Evolutionary conservation across 2,797 vertebrate species (phyloP).

Genomic region (Lophotriccus pileatus): DNA sequence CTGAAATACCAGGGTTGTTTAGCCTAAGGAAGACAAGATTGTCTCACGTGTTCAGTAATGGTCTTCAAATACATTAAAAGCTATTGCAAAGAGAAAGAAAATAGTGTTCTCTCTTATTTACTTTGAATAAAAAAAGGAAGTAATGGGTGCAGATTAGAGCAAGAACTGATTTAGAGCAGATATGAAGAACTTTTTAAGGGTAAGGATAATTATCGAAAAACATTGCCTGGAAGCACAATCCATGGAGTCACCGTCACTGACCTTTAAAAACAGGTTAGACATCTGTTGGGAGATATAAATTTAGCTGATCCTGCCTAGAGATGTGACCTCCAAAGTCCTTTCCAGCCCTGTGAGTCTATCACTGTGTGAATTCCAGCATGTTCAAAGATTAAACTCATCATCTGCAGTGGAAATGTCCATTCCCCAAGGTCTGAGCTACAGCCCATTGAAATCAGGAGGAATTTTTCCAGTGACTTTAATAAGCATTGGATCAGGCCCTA

Average conservation of each 20-base stretch:
- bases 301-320: neutral
- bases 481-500: slow-evolving; percentile 24
- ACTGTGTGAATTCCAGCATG: neutral
- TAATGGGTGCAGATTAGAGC: neutral
- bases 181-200: neutral
- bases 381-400: neutral
- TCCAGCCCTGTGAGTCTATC: neutral
- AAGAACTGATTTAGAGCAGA: neutral
- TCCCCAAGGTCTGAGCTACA: neutral
- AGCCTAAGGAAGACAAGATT: neutral
- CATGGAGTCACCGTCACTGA: neutral
- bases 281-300: neutral
- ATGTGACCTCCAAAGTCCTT: slow-evolving; percentile 20
- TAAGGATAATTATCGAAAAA: neutral
- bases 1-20: neutral
- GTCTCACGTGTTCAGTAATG: fast-evolving
- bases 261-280: slow-evolving; percentile 19
- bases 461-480: slow-evolving; percentile 21
- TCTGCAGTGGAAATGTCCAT: neutral
- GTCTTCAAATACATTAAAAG: neutral
- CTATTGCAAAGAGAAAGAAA: neutral
- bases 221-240: neutral
- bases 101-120: neutral
- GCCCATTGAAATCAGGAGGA: neutral
- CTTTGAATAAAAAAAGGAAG: neutral